Base-by-base conservation (phyloP, 2,113 vertebrate species). In the Gyps fulvus region DNA sequence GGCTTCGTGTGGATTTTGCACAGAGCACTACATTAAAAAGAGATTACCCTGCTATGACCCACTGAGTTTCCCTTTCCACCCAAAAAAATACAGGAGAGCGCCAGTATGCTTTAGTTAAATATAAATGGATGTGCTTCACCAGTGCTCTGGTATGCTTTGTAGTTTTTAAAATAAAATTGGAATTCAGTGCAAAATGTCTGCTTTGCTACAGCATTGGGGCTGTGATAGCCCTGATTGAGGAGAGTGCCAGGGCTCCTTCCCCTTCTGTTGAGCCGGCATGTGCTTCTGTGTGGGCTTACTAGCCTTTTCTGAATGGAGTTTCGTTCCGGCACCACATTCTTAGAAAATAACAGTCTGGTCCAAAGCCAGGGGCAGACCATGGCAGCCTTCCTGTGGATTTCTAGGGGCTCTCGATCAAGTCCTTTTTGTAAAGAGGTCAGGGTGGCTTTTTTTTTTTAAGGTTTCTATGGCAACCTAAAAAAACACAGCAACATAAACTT, bases 21-120 rank as follows among this genome's bases (percentile, higher is more conserved):
- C 70, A 84, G 88, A 92, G 83, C 55, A 95, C 70, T 96, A 23
- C 77, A 96, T 98, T 97, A 96, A 97, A 97, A 95, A 96, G 61
- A 97, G 70, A 95, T 97, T 96, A 89, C 83, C 88, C 93, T 92
- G 90, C 85, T 62, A 17, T 96, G 95, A 97, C 90, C 94, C 92
- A 83, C 83, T 16, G 34, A 78, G 62, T 88, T 97, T 97, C 83
- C 85, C 84, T 92, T 97, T 96, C 93, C 86, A 93, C 87, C 84
- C 83, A 19, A 83, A 92, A 88, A 94, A 90, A 49, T 73, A 67
- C 1, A 0, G 62, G 72, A 92, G 70, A 65, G 59, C 26, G 93
- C 93, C 95, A 96, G 71, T 21, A 47, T 52, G 31, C 90, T 96
- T 72, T 36, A 65, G 92, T 43, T 85, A 86, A 72, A 63, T 61